Evolutionary conservation across 2,797 vertebrate genomes (phyloP), one percentile per base, ranked within the genome.

Genomic region (Hypotaenidia philippensis): DNA sequence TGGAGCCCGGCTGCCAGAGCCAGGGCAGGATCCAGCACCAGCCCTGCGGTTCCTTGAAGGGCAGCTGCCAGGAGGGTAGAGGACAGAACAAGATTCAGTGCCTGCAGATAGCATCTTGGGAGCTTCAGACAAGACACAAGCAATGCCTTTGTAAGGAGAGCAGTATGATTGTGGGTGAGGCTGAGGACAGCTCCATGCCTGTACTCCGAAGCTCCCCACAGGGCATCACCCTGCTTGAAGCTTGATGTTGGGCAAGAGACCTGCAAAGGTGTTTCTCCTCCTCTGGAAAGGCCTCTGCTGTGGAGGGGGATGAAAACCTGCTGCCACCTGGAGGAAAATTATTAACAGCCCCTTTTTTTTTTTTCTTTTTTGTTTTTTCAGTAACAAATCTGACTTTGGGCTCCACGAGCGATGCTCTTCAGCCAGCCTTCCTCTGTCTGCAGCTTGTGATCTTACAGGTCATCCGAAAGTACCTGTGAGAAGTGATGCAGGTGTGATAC

Each of bases 41-140:
- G 6, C 41, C 11, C 2, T 11, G 6, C 8, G 23, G 12, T 23
- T 65, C n/a, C 36, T 36, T 19, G 19, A 23, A 23, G 52, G 26
- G 36, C 23, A 11, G 15, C 41, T 57, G 8, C 41, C 15, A 13
- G 11, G 44, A 2, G 18, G 45, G 10, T 53, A 32, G 68, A 32
- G 23, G 52, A 53, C 27, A 16, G 13, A 8, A 16, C 0, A 4
- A 52, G 29, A 44, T 59, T n/a, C 23, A 45, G 2, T 0, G 2
- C 45, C 38, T 59, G 52, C 27, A 21, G 5, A 49, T 11, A 22
- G 29, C 8, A 11, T 29, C n/a, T 12, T 16, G 18, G 50, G 36
- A 23, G 36, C 15, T 36, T 31, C 49, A 26, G 12, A 13, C 2
- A 31, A 49, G 34, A 11, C 13, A 13, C 7, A 3, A 55, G 34